Conservation (phyloP, 2,888 invertebrate species). For the Idaea dimidiata region DNA sequence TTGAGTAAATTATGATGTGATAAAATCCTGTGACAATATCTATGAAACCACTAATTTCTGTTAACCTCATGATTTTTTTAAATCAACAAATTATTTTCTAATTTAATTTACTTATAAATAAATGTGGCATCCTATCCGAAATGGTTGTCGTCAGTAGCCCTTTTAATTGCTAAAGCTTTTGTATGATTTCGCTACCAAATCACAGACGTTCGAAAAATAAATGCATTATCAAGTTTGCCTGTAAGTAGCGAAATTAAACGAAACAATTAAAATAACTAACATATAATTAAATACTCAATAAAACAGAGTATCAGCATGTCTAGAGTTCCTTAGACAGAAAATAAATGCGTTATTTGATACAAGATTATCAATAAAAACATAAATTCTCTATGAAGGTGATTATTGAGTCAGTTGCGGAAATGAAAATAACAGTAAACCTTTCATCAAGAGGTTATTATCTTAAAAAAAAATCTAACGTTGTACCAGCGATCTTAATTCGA, state of each 20-base stretch:
- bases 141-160: conserved; percentile 53
- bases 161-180: conserved; percentile 3
- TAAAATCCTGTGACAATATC: conserved; percentile 3
- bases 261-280: conserved; percentile 11
- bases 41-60: conserved; percentile 13
- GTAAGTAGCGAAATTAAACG: conserved; percentile 2
- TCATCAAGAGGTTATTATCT: neutral
- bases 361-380: neutral
- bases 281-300: conserved; percentile 19
- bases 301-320: conserved; percentile 24
- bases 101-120: conserved; percentile 38
- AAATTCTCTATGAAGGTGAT: neutral
- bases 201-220: conserved; percentile 4
- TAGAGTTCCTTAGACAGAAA: neutral
- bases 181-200: neutral
- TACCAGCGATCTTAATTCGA: neutral
- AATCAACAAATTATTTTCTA: conserved; percentile 38
- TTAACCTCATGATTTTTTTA: conserved; percentile 33
- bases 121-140: conserved; percentile 51
- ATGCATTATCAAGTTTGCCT: conserved; percentile 15
- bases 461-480: neutral
- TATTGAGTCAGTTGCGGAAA: neutral
- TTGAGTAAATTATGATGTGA: neutral
- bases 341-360: neutral
- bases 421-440: neutral